A percentile compares a stretch with the other conserved stretches of the same genome.
These are phyloP conservation scores for Psilanteris sp. DNA, from an alignment of 1,140 invertebrate species.

Conservation along the genomic window DNA sequence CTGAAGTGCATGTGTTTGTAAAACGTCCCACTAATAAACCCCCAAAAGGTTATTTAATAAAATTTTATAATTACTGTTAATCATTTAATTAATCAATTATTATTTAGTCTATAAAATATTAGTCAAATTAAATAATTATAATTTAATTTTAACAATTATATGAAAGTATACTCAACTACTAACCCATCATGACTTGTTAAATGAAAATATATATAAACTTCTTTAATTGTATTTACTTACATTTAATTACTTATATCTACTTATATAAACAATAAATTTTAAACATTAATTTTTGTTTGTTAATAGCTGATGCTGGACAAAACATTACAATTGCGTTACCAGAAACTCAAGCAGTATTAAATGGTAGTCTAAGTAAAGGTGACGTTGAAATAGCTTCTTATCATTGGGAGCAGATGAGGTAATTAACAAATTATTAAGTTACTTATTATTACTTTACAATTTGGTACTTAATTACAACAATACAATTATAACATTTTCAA, in stretches of 20 bases:
- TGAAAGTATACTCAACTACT: too few relatives aligned
- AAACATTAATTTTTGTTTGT: conserved; percentile 26
- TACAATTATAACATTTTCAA: conserved; percentile 38
- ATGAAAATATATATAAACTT: too few relatives aligned
- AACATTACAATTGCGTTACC: conserved; percentile 88
- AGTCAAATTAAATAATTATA: too few relatives aligned
- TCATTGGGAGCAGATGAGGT: conserved; percentile 88
- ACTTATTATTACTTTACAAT: background rate
- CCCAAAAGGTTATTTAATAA: conserved; percentile 82
- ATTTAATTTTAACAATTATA: conserved; percentile 1
- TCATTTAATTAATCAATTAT: too few relatives aligned
- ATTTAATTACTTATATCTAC: too few relatives aligned
- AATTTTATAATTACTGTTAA: conserved; percentile 12
- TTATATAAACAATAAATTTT: too few relatives aligned
- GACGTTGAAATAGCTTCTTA: conserved; percentile 90
- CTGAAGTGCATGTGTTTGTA: conserved; percentile 95
- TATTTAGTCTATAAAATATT: too few relatives aligned
- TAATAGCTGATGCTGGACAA: conserved; percentile 83
- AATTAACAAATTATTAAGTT: background rate
- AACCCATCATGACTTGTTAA: too few relatives aligned
- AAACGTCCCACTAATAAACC: conserved; percentile 93
- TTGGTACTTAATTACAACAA: too few relatives aligned
- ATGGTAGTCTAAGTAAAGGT: conserved; percentile 91
- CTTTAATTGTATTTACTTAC: too few relatives aligned
- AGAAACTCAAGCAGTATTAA: conserved; percentile 86